Conservation (phyloP, 2,888 invertebrate species). For the Chelonus formosanus region DNA sequence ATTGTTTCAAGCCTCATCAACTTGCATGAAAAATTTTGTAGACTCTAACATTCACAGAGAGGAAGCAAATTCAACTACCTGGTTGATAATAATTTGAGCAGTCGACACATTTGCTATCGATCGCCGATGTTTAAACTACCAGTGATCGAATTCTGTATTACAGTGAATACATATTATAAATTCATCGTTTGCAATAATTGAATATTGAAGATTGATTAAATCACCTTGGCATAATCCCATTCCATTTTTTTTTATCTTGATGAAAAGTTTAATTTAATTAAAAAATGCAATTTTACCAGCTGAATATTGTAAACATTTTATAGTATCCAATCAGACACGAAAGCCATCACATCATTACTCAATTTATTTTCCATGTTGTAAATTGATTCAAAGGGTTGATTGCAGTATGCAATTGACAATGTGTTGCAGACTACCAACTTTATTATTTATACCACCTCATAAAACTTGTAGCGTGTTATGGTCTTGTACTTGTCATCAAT, state of each 20-base stretch:
- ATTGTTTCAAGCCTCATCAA: no score
- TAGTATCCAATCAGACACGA: background rate
- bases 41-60: no score
- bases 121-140: slow-evolving; percentile 20
- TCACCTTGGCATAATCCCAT: background rate
- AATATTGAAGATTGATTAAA: slow-evolving; percentile 17
- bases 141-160: slow-evolving; percentile 13
- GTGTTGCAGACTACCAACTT: slow-evolving; percentile 61
- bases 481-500: slow-evolving; percentile 49
- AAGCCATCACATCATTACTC: slow-evolving; percentile 3
- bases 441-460: slow-evolving; percentile 62
- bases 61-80: no score
- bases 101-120: slow-evolving; percentile 34
- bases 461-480: slow-evolving; percentile 62
- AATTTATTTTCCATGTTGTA: background rate
- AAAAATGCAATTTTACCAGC: background rate
- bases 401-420: slow-evolving; percentile 50
- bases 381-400: background rate
- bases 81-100: slow-evolving; percentile 37
- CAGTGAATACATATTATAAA: slow-evolving; percentile 6
- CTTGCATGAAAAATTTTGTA: no score
- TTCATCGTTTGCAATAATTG: slow-evolving; percentile 20
- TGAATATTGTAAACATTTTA: background rate
- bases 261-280: background rate
- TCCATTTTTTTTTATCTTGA: background rate